These are phyloP conservation scores for Scomberomorus guttatus DNA, from an alignment of 2,797 vertebrate genomes.

Conservation along the genomic window DNA sequence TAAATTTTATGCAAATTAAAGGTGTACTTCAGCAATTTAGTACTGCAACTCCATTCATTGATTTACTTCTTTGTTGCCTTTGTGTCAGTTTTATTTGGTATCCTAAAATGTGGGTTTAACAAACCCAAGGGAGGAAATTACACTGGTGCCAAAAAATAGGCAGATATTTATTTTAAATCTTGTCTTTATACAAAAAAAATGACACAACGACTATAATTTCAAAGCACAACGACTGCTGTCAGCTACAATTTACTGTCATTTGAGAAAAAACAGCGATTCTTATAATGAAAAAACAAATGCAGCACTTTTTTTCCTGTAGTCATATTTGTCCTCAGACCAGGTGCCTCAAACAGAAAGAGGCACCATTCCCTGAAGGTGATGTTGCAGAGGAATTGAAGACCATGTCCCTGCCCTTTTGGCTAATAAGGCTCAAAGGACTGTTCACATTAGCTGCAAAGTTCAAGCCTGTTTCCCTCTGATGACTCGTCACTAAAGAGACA, in stretches of 20 bases:
- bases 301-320: neutral
- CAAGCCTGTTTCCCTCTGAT: slow-evolving; percentile 24
- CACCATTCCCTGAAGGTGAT: neutral
- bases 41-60: neutral
- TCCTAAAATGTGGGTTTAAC: neutral
- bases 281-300: neutral
- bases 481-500: slow-evolving; percentile 5
- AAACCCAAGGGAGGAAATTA: neutral
- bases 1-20: neutral
- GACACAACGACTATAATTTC: slow-evolving; percentile 4
- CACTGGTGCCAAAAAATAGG: neutral
- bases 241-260: slow-evolving; percentile 1
- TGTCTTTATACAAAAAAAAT: slow-evolving; percentile 12
- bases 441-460: slow-evolving; percentile 54
- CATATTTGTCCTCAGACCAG: neutral
- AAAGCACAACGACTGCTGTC: neutral
- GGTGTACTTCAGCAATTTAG: no score
- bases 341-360: neutral
- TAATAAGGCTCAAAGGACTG: slow-evolving; percentile 45
- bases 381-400: slow-evolving; percentile 12
- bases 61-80: neutral
- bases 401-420: slow-evolving; percentile 35
- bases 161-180: neutral
- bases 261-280: slow-evolving; percentile 1
- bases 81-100: neutral